A percentile compares a stretch with the other conserved stretches of the same genome.
These are phyloP conservation scores for Drosophila kanapiae DNA, from an alignment of 1,140 invertebrate genomes.

Conservation along the genomic window DNA sequence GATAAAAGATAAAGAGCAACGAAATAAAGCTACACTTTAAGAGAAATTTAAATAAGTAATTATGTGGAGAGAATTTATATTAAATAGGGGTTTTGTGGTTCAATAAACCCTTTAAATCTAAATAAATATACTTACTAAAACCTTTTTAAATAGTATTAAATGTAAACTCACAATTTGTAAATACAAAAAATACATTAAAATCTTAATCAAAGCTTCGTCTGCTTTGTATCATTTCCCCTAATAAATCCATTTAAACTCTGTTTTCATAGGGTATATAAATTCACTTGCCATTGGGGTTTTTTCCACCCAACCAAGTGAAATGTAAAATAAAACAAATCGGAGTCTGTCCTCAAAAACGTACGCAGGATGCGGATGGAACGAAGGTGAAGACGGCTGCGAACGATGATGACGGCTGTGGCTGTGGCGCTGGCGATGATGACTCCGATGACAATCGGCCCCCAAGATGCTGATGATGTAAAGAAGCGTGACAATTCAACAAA, in stretches of 20 bases:
- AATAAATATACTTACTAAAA: too few relatives aligned
- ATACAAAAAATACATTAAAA: too few relatives aligned
- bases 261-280: conserved; percentile 12
- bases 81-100: not conserved
- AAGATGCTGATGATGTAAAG: conserved; percentile 69
- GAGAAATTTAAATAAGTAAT: not conserved
- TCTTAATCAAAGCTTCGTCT: too few relatives aligned
- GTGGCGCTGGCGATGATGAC: conserved; percentile 57
- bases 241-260: not conserved
- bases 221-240: too few relatives aligned
- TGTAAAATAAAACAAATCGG: conserved; percentile 27
- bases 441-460: conserved; percentile 46
- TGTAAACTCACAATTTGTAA: too few relatives aligned
- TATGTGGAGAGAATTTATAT: not conserved
- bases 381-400: conserved; percentile 42
- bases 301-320: conserved; percentile 29
- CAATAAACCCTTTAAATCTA: too few relatives aligned
- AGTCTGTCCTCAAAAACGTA: conserved; percentile 79
- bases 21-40: not conserved
- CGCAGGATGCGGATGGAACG: conserved; percentile 63
- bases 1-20: not conserved
- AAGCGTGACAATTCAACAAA: conserved; percentile 80
- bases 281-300: conserved; percentile 35
- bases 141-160: too few relatives aligned
- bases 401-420: not conserved